Conservation (phyloP, 2,113 vertebrate genomes). For the Corynorhinus townsendii region DNA sequence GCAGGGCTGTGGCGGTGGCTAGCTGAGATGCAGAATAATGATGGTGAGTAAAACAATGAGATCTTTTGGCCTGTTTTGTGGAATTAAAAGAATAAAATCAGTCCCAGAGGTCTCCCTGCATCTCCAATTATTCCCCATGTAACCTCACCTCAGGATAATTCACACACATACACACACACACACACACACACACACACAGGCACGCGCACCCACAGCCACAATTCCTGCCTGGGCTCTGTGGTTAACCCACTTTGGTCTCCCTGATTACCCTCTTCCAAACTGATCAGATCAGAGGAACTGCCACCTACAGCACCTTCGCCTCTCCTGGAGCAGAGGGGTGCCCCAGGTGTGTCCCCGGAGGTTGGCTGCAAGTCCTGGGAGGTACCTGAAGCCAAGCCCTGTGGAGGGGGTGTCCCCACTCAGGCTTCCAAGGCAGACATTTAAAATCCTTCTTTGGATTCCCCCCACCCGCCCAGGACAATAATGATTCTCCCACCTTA, state of each 20-base stretch:
- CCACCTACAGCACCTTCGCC: background rate
- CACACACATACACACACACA: background rate
- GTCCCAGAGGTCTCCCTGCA: background rate
- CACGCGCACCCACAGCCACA: background rate
- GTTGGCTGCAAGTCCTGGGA: background rate
- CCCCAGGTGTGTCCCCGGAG: background rate
- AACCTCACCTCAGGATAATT: background rate
- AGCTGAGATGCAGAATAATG: no score
- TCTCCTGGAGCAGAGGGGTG: background rate
- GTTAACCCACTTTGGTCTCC: background rate
- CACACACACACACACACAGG: no score
- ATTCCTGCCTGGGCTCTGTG: background rate
- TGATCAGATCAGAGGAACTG: background rate
- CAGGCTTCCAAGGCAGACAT: background rate
- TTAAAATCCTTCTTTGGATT: background rate
- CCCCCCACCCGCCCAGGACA: background rate
- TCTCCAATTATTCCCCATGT: background rate
- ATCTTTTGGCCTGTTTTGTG: background rate
- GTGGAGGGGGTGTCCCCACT: background rate
- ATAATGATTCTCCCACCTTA: background rate
- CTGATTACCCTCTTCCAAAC: background rate
- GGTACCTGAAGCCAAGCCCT: background rate
- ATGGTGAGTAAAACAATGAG: background rate
- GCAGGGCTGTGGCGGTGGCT: background rate
- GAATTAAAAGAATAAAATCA: slow-evolving; percentile 17